Base-by-base conservation (phyloP, 2,888 invertebrate species). In the Alloscopus bannaensis region DNA sequence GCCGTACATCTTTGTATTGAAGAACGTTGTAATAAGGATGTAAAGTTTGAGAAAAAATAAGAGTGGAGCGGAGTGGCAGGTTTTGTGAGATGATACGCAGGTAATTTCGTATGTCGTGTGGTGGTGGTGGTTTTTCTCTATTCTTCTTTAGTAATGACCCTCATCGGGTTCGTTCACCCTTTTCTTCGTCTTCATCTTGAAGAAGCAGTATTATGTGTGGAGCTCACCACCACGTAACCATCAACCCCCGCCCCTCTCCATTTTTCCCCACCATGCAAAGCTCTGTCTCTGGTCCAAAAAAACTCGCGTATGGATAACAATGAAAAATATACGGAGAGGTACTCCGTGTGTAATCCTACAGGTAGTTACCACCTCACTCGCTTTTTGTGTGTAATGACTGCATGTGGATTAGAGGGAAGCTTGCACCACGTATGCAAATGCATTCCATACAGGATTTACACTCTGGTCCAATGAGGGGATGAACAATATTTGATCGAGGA, bases 81-180 rank as follows among this genome's bases (percentile, higher is more conserved):
- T 26, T 29, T 70, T 64, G n/a, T n/a, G n/a, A n/a, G n/a, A n/a
- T n/a, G 64, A 50, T 69, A 65, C 18, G 60, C 26, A n/a, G n/a
- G 73, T 69, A 73, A 80, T 73, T 79, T 68, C 71, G 66, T 80
- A 68, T n/a, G n/a, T n/a, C n/a, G n/a, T n/a, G n/a, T n/a, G n/a
- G n/a, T n/a, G n/a, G n/a, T 68, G 69, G 73, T 80, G 73, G 73
- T 73, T 64, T 80, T 59, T 80, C 64, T 36, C 47, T 13, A 47
- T 69, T 36, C 45, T 55, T 50, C 62, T 66, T 36, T 79, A 62
- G 55, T 80, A 80, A 80, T 80, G 80, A 80, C 80, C 80, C 80
- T 80, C 80, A 80, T 80, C 80, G 80, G 73, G 80, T 80, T 80
- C 80, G 80, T 80, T 80, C 80, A 80, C 80, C 80, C 80, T 80